A percentile compares a stretch with the other conserved stretches of the same genome.
Conservation (phyloP, 2,797 vertebrate species). For the Thripadectes ignobilis region DNA sequence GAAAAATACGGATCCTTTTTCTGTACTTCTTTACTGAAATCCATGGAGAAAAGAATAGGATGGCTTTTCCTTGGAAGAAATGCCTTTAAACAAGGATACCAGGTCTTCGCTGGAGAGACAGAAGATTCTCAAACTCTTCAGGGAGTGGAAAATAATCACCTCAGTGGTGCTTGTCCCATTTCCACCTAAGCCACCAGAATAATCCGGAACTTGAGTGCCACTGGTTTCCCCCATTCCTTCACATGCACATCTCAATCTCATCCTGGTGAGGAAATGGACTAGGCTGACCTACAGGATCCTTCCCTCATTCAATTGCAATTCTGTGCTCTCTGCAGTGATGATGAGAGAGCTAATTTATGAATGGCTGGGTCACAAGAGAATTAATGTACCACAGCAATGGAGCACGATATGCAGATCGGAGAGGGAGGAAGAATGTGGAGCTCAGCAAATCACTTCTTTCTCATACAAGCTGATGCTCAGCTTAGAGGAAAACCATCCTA, state of each 20-base stretch:
- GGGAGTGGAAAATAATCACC: background rate
- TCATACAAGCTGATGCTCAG: conserved; percentile 15
- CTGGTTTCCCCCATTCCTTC: background rate
- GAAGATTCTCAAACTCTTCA: background rate
- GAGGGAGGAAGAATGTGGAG: background rate
- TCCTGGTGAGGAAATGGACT: background rate
- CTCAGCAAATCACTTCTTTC: conserved; percentile 25
- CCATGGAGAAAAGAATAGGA: background rate
- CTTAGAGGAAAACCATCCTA: conserved; percentile 21
- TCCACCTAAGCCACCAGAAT: background rate
- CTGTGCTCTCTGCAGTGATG: background rate
- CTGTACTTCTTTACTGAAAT: background rate
- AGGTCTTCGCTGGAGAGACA: background rate
- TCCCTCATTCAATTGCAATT: background rate
- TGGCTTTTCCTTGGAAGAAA: background rate
- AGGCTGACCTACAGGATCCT: background rate
- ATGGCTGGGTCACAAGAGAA: conserved; percentile 18
- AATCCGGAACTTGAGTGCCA: background rate
- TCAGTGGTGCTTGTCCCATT: background rate
- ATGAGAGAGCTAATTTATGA: conserved; percentile 34
- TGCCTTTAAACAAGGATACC: background rate
- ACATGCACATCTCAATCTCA: background rate
- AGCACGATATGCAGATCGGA: background rate
- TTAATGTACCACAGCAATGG: conserved; percentile 15
- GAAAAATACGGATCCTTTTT: background rate